A percentile compares a stretch with the other conserved stretches of the same genome.
phyloP scores from a whole-genome alignment of 2,888 invertebrate genomes.

The Creontiades dilutus region DNA sequence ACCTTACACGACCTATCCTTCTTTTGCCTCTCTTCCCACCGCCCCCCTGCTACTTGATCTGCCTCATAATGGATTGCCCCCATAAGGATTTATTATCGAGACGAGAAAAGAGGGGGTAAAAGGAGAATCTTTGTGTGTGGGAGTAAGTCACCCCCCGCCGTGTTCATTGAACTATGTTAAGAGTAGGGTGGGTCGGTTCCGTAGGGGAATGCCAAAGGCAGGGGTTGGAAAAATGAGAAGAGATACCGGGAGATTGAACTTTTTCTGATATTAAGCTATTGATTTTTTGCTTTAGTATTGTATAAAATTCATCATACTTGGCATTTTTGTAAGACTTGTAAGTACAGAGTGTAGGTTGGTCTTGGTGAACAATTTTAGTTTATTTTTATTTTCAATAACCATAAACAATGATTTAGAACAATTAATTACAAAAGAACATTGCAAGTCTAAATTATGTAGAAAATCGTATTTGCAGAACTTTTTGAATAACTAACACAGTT shows the following conservation, averaged over 20 bases:
- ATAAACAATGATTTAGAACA: too few relatives aligned
- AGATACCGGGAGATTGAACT: background rate
- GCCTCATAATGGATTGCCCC: conserved; percentile 60
- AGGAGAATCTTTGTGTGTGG: conserved; percentile 48
- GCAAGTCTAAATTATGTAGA: too few relatives aligned
- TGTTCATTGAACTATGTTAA: conserved; percentile 46
- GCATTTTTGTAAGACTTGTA: too few relatives aligned
- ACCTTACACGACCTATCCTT: conserved; percentile 67
- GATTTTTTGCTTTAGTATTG: too few relatives aligned
- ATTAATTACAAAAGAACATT: too few relatives aligned
- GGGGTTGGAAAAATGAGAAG: background rate
- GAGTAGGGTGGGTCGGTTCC: conserved; percentile 6
- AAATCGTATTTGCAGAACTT: too few relatives aligned
- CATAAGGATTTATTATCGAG: conserved; percentile 54
- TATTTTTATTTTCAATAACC: too few relatives aligned
- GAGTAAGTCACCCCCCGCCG: conserved; percentile 45
- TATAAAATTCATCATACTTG: too few relatives aligned
- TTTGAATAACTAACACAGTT: too few relatives aligned
- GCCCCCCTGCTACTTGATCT: conserved; percentile 30
- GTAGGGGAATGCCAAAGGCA: conserved; percentile 22
- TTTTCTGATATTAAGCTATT: background rate
- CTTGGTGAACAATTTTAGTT: too few relatives aligned
- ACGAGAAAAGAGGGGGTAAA: conserved; percentile 36
- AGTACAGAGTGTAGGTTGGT: too few relatives aligned
- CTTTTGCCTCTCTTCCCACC: conserved; percentile 43